Evolutionary conservation across 2,113 vertebrate species (phyloP).

Genomic region (Syrrhaptes paradoxus): DNA sequence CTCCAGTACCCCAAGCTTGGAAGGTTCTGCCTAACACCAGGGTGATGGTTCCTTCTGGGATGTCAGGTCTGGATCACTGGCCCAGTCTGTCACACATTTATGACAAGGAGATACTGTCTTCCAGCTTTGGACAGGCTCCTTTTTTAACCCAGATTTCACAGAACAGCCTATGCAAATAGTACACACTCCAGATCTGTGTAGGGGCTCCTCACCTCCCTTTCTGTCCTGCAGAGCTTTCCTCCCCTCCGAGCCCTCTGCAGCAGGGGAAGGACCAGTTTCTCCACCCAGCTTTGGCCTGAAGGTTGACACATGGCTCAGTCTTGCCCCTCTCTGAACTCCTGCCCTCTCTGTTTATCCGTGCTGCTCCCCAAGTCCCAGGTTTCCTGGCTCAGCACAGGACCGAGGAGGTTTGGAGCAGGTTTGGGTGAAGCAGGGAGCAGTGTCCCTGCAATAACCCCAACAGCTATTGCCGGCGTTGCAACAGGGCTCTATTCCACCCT

Average conservation of each 20-base stretch:
- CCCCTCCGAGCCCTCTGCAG: background rate
- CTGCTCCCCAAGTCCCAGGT: fast-evolving
- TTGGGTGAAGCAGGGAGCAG: background rate
- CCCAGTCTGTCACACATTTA: fast-evolving
- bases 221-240: background rate
- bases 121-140: background rate
- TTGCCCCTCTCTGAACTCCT: background rate
- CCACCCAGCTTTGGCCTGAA: background rate
- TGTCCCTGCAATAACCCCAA: background rate
- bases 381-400: background rate
- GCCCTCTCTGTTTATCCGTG: fast-evolving
- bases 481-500: background rate
- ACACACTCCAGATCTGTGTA: background rate
- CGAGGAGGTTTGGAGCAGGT: background rate
- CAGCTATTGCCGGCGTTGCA: fast-evolving
- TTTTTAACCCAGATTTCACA: background rate
- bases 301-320: background rate
- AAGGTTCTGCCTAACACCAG: background rate
- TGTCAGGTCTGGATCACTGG: background rate
- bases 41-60: background rate
- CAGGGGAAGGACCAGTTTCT: background rate
- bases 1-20: background rate
- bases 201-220: background rate
- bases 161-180: background rate
- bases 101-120: background rate